These are phyloP conservation scores for Zosterops hypoxanthus DNA, from an alignment of 2,113 vertebrate genomes.

Conservation along the genomic window DNA sequence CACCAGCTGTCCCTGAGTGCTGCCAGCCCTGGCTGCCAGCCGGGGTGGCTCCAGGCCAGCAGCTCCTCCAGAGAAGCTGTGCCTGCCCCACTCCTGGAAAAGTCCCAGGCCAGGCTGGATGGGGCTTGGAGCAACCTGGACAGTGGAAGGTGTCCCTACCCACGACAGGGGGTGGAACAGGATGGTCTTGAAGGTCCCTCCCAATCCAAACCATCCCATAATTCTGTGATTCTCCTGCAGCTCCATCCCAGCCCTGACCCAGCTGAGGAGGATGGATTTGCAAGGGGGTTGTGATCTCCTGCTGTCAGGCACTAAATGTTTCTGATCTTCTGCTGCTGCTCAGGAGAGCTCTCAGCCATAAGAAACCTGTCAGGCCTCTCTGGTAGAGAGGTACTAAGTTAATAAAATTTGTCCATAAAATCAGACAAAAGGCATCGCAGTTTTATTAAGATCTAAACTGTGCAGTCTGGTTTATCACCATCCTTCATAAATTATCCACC, in stretches of 20 bases:
- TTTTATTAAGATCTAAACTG: constrained; percentile 38
- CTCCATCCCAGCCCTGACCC: background rate
- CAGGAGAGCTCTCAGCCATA: background rate
- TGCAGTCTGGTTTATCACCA: background rate
- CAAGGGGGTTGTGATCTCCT: background rate
- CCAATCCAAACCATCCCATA: background rate
- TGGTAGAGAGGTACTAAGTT: background rate
- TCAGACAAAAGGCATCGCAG: background rate
- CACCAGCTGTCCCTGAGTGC: background rate
- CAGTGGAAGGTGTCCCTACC: background rate
- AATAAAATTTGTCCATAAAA: constrained; percentile 38
- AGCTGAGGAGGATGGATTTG: background rate
- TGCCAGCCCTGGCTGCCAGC: background rate
- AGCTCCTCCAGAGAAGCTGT: background rate
- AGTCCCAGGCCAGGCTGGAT: fast-evolving
- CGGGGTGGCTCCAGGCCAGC: fast-evolving
- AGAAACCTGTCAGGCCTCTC: background rate
- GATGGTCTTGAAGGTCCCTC: background rate
- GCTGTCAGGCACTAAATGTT: fast-evolving
- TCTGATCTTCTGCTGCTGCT: background rate
- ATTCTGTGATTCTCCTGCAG: background rate
- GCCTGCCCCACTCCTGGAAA: background rate
- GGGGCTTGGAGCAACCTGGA: fast-evolving
- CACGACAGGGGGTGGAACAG: background rate
- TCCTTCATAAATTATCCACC: background rate